phyloP scores from a whole-genome alignment of 2,113 vertebrate genomes.

The Antigone vipio region DNA sequence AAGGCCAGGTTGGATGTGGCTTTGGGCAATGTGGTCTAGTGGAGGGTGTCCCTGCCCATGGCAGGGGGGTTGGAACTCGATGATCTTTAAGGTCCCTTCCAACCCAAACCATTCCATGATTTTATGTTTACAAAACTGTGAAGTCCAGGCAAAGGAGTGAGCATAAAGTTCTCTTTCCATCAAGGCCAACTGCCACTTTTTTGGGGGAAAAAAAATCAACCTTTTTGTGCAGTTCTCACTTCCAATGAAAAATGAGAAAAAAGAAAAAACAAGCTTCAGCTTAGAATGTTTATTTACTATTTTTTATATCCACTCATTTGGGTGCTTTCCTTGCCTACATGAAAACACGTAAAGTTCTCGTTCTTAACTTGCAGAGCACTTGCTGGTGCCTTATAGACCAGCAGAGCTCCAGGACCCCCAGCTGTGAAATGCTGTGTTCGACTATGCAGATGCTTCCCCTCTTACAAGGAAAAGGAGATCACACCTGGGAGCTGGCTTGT shows the following conservation, averaged over 20 bases:
- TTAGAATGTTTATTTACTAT: not conserved
- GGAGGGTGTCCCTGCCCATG: no score
- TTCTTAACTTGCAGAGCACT: not conserved
- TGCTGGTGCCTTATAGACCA: not conserved
- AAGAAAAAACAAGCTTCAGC: not conserved
- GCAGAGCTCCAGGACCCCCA: not conserved
- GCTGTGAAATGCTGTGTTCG: not conserved
- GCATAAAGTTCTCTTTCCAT: not conserved
- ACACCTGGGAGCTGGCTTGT: not conserved
- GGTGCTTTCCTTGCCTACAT: not conserved
- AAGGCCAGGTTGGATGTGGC: no score
- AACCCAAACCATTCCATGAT: no score
- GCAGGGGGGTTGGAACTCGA: no score
- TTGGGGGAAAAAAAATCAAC: fast-evolving
- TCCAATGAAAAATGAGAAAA: not conserved
- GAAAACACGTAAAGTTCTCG: not conserved
- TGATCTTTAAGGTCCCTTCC: no score
- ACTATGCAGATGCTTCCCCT: not conserved
- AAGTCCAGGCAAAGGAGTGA: not conserved
- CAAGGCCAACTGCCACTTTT: not conserved
- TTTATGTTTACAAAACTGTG: not conserved
- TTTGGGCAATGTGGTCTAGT: no score
- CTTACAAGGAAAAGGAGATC: not conserved
- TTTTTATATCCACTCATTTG: not conserved
- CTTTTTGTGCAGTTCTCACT: not conserved